phyloP scores from a whole-genome alignment of 2,797 vertebrate genomes.

The Sebastes hubbsi region DNA sequence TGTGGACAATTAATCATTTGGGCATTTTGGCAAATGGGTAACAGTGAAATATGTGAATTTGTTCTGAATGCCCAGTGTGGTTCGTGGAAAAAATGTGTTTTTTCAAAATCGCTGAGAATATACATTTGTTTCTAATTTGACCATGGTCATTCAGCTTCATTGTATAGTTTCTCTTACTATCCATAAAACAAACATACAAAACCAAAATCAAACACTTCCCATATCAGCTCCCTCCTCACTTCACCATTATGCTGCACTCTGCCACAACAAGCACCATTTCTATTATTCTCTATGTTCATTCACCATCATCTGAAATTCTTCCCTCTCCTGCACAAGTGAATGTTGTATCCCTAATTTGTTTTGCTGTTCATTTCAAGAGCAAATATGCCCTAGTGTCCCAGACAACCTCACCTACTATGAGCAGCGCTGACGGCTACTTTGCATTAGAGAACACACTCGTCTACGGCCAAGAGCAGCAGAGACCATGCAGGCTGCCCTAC shows the following conservation, averaged over 20 bases:
- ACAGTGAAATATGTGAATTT: constrained; percentile 4
- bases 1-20: constrained; percentile 16
- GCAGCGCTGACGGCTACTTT: constrained; percentile 30
- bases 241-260: not conserved
- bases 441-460: constrained; percentile 38
- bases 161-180: not conserved
- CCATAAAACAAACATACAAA: not conserved
- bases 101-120: not conserved
- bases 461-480: constrained; percentile 41
- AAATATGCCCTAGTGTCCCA: constrained; percentile 18
- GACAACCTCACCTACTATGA: constrained; percentile 26
- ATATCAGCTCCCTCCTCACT: not conserved
- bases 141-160: not conserved
- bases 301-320: constrained; percentile 5
- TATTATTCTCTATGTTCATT: not conserved
- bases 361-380: constrained; percentile 30
- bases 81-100: not conserved
- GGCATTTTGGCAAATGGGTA: not conserved
- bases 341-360: constrained; percentile 34
- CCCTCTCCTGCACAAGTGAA: constrained; percentile 27
- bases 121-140: not conserved
- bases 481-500: constrained; percentile 49
- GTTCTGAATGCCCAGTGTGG: not conserved
- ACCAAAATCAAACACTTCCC: not conserved
- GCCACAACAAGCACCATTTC: not conserved